Base-by-base conservation (phyloP, 2,797 vertebrate genomes). In the Lacerta agilis region DNA sequence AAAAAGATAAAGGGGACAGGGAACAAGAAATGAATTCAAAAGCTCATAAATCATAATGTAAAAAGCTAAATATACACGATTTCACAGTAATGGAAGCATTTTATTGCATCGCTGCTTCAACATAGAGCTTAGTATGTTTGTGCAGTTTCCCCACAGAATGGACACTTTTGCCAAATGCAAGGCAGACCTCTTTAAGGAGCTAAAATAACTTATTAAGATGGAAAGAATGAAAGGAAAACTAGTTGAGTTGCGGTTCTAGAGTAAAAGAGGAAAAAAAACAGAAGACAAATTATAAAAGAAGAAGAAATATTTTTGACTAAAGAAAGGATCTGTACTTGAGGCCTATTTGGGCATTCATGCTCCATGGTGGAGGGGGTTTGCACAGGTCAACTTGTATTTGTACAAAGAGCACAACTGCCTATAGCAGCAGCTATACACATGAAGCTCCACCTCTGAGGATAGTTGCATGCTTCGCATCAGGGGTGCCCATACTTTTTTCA, bases 1-100 rank as follows among this genome's bases (percentile, higher is more conserved):
- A 36, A 58, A 55, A 92, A 88, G 90, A 89, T 84, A 87, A 90
- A 88, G 88, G 41, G 3, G 55, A 75, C 11, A 91, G 83, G 88
- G 92, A 72, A 92, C 41, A 91, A 81, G 45, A 91, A 93, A 86
- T 82, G 82, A 55, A 89, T 92, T 93, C 95, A 91, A 88, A 83
- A 90, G 58, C 29, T 79, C 89, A 90, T 92, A 92, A 91, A 93
- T 92, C 72, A 83, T 67, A 8, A 91, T 78, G 55, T 61, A 88
- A 82, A 86, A 88, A 82, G 87, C 67, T 94, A 90, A 94, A 94
- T 77, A 78, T 73, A 91, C 69, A 92, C 66, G 66, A 93, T 92
- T 93, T 88, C 82, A 69, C 66, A 81, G 5, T 76, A 92, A 94
- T 94, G 90, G 82, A 93, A 71, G 4, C 8, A 73, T 90, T 95